phyloP scores from a whole-genome alignment of 2,113 vertebrate species.

The Hydropotes inermis region DNA sequence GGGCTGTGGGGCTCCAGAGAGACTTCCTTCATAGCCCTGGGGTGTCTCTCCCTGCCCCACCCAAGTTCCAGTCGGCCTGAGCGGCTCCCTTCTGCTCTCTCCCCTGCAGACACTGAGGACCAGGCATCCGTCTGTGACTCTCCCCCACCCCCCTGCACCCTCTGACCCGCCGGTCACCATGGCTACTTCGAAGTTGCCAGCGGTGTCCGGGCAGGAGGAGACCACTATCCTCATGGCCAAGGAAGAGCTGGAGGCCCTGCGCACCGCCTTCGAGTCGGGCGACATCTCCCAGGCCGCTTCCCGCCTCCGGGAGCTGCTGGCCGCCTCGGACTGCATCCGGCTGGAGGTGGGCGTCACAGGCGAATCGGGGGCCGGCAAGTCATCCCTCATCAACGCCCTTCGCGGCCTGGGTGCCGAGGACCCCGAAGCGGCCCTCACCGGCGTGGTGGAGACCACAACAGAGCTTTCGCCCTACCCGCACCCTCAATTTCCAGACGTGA shows the following conservation, averaged over 20 bases:
- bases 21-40: not conserved
- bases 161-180: conserved; percentile 31
- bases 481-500: conserved; percentile 75
- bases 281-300: conserved; percentile 62
- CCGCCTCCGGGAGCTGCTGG: conserved; percentile 61
- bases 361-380: conserved; percentile 82
- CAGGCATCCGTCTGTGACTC: not conserved
- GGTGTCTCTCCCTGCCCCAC: not conserved
- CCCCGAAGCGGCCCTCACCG: conserved; percentile 75
- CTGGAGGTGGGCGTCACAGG: conserved; percentile 82
- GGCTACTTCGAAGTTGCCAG: conserved; percentile 42
- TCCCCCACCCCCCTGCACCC: not conserved
- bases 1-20: too few relatives aligned
- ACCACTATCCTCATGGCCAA: conserved; percentile 66
- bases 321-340: conserved; percentile 2
- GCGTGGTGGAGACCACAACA: conserved; percentile 80
- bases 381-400: conserved; percentile 83
- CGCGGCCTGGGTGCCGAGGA: conserved; percentile 79
- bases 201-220: conserved; percentile 21
- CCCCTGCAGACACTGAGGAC: not conserved
- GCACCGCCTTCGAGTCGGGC: conserved; percentile 55
- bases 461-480: conserved; percentile 72
- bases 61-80: not conserved
- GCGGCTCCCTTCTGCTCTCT: not conserved
- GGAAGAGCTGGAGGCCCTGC: conserved; percentile 69